Evolutionary conservation across 2,797 vertebrate species (phyloP), one percentile per base, ranked within the genome.

Genomic region (Xenentodon cancila): DNA sequence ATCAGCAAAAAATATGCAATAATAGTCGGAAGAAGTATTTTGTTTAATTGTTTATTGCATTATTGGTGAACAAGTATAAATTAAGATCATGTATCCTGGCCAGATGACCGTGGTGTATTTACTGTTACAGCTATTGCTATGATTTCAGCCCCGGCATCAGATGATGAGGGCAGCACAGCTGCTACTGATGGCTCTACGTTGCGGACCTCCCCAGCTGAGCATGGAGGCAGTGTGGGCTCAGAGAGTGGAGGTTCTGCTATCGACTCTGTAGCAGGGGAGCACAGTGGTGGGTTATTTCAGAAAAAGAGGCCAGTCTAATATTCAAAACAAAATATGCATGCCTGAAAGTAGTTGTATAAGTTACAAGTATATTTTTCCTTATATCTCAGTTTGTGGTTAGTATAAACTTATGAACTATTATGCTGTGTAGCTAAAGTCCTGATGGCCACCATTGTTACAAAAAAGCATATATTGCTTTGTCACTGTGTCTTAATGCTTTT

Each of bases 61-160:
- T 74, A 43, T 57, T 76, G 30, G 22, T 81, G 37, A 52, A 69
- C 22, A 74, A 81, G 42, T 77, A 54, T 64, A 46, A 62, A 55
- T 44, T 67, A 57, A 81, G 59, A 54, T 82, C 7, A 56, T 73
- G 34, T 82, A 75, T 78, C 75, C 67, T 78, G 73, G 79, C 78
- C 82, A 77, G 73, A 77, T 86, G 89, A 92, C 86, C 73, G 77
- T 89, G 81, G 92, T 93, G 92, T 97, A 96, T 95, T 95, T 95
- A 93, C 94, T 95, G 95, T 97, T 96, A 96, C 95, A 97, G 96
- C 95, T 95, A 89, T 97, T 90, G 91, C 96, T 95, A 94, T 96
- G 93, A 95, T 96, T 96, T 93, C 94, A 99, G 98, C 98, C 94
- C 98, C 97, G 90, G 98, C 98, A 48, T 99, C 98, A 15, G 98